These are phyloP conservation scores for Apocrypta bakeri DNA, from an alignment of 1,140 invertebrate genomes.

Conservation along the genomic window DNA sequence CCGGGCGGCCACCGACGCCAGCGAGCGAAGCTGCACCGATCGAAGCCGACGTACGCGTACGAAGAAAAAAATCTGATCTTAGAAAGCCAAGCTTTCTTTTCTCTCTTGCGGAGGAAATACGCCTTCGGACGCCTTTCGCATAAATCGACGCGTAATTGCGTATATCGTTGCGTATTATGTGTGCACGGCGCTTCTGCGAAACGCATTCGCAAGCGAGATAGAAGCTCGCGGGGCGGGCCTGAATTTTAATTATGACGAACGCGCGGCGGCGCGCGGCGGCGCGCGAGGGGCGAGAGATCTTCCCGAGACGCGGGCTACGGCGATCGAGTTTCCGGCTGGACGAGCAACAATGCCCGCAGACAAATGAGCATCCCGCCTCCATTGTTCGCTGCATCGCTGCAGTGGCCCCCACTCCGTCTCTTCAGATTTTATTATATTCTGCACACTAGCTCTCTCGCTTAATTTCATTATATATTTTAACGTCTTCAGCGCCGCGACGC, in stretches of 20 bases:
- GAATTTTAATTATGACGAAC: conserved; percentile 42
- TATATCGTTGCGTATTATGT: too few species aligned
- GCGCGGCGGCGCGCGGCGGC: background rate
- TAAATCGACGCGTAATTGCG: too few species aligned
- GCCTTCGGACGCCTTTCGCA: too few species aligned
- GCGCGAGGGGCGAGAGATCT: background rate
- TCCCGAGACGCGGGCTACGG: background rate
- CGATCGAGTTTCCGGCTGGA: conserved; percentile 70
- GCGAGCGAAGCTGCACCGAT: conserved; percentile 40
- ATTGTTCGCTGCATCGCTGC: conserved; percentile 70
- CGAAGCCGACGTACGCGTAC: conserved; percentile 52
- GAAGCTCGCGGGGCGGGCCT: background rate
- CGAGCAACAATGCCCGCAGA: conserved; percentile 73
- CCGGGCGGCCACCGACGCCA: conserved; percentile 55
- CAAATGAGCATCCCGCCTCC: conserved; percentile 75
- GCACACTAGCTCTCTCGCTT: conserved; percentile 19
- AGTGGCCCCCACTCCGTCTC: background rate
- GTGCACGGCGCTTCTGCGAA: too few species aligned
- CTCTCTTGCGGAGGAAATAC: too few species aligned
- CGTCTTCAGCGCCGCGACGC: conserved; percentile 19
- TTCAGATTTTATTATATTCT: conserved; percentile 27
- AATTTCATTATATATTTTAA: conserved; percentile 41
- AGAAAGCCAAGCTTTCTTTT: background rate
- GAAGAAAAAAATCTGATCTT: background rate
- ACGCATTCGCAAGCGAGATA: background rate